Conservation (phyloP, 2,888 invertebrate species). For the Neoaliturus tenellus region DNA sequence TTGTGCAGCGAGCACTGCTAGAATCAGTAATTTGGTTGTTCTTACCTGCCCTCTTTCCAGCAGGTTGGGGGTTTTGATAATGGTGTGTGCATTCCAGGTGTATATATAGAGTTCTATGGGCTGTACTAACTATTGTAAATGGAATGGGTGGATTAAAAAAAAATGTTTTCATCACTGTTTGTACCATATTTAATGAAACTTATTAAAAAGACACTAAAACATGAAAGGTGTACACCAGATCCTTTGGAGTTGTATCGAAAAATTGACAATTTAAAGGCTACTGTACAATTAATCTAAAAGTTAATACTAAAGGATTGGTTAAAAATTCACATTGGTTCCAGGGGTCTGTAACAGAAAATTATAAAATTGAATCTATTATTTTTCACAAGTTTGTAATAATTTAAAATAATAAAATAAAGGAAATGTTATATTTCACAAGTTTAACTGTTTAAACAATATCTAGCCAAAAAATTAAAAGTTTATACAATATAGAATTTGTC, state of each 20-base stretch:
- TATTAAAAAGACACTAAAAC: constrained; percentile 38
- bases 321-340: neutral
- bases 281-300: neutral
- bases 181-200: constrained; percentile 50
- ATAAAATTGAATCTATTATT: neutral
- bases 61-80: too few relatives aligned
- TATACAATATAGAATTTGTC: too few relatives aligned
- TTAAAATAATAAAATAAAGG: neutral
- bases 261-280: neutral
- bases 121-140: too few relatives aligned
- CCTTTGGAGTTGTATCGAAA: constrained; percentile 48
- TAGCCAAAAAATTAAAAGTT: too few relatives aligned
- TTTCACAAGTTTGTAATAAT: neutral
- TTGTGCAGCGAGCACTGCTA: too few relatives aligned
- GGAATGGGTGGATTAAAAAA: neutral
- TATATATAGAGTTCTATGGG: too few relatives aligned
- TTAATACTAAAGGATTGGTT: constrained; percentile 3
- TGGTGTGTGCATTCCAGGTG: too few relatives aligned
- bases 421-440: neutral
- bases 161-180: neutral
- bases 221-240: constrained; percentile 34
- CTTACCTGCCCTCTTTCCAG: too few relatives aligned
- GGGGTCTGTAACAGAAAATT: neutral
- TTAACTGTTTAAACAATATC: neutral
- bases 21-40: too few relatives aligned